Evolutionary conservation across 37 sponge, comb jelly and placozoan genomes (phyloP), one percentile per base, ranked within the genome.

Genomic region (Hormiphora californensis): DNA sequence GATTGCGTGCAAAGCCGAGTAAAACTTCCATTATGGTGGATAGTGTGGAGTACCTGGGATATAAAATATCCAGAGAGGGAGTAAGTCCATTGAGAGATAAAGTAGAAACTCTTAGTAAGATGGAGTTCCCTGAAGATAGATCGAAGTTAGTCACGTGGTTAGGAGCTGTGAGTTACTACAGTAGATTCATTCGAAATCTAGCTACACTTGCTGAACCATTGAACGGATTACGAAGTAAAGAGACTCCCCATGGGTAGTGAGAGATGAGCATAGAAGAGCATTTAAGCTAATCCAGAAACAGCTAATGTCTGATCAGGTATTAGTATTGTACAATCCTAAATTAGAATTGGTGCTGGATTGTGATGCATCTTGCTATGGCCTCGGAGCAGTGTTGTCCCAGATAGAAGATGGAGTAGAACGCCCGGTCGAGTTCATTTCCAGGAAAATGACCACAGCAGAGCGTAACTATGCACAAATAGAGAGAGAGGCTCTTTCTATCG

Each of bases 401-500:
- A 59, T 59, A 23, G 62, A 59, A n/a, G n/a, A n/a, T n/a, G 53
- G 53, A 2, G 35, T 12, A 19, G 85, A 81, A 17, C 46, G 85
- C 39, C 54, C 85, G 4, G 85, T 81, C 9, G 85, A 41, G 54
- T 81, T 81, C 32, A 46, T 46, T 17, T 81, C 85, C 12, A 11
- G 85, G 11, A 81, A 30, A 8, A 12, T 81, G 32, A 27, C 85
- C 17, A 27, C 28, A 3, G 9, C 85, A 32, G 85, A 81, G 21
- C 46, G 54, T 19, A 41, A 46, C 23, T 81, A 81, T 51, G 39
- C 85, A 27, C 85, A 81, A 30, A 81, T 81, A 17, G 85, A 81
- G 17, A 81, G 41, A 30, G 89, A 91, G 23, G 89, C 89, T 0
- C 46, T 91, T 0, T 54, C 65, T 7, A 32, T 89, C 2, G 85